A percentile compares a stretch with the other conserved stretches of the same genome.
Conservation (phyloP, 2,797 vertebrate genomes). For the Ptychadena robeensis region DNA sequence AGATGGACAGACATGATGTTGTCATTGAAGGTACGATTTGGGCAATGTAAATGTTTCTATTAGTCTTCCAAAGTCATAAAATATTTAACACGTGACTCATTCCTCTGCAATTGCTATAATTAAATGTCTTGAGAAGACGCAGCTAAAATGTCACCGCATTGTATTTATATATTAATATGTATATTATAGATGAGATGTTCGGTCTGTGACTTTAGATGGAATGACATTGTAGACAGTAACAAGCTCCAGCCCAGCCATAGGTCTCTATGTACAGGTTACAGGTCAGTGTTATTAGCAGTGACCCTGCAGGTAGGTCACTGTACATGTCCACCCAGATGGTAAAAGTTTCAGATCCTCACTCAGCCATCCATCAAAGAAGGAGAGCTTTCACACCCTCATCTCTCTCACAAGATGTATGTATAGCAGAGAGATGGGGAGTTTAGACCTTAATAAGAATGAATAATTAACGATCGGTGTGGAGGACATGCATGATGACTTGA, state of each 20-base stretch:
- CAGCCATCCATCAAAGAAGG: conserved; percentile 39
- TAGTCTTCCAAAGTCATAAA: not conserved
- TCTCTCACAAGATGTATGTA: not conserved
- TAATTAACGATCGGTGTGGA: not conserved
- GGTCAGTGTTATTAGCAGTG: too few species aligned
- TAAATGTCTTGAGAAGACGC: not conserved
- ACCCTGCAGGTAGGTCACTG: too few species aligned
- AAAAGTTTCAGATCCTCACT: conserved; percentile 30
- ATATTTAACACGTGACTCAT: conserved; percentile 11
- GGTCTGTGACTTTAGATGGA: not conserved
- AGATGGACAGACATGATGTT: not conserved
- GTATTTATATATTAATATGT: conserved; percentile 7
- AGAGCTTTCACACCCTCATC: not conserved
- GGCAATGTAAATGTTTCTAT: conserved; percentile 10
- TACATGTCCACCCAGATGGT: too few species aligned
- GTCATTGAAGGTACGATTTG: not conserved
- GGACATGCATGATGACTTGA: not conserved
- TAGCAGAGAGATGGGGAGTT: not conserved
- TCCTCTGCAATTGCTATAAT: not conserved
- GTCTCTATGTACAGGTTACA: not conserved
- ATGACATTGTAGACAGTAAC: not conserved
- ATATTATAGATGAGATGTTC: not conserved
- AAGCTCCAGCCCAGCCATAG: too few species aligned
- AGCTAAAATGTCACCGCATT: not conserved
- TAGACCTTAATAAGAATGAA: conserved; percentile 16